Evolutionary conservation across 2,113 vertebrate species (phyloP).

Genomic region (Uria aalge): DNA sequence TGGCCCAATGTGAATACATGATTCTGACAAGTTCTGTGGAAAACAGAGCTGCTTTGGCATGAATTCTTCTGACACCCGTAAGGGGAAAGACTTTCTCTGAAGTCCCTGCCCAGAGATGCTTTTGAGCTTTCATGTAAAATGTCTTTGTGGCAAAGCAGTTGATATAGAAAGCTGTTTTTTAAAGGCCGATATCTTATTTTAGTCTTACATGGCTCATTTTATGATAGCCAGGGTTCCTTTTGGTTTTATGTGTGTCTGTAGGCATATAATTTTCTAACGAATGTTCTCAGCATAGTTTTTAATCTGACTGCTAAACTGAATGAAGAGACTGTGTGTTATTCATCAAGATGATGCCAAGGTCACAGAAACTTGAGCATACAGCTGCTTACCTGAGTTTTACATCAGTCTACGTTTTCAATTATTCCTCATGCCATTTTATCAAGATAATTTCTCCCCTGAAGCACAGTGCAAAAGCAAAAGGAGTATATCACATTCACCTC

Average conservation of each 20-base stretch:
- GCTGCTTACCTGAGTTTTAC: not conserved
- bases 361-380: not conserved
- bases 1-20: not conserved
- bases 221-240: not conserved
- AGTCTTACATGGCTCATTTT: not conserved
- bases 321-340: not conserved
- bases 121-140: not conserved
- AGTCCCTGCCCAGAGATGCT: not conserved
- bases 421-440: not conserved
- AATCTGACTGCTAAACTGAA: not conserved
- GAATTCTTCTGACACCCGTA: not conserved
- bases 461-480: not conserved
- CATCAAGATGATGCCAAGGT: not conserved
- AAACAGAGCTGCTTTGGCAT: not conserved
- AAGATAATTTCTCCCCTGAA: not conserved
- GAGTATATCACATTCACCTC: not conserved
- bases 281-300: not conserved
- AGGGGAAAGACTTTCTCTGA: not conserved
- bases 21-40: not conserved
- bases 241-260: not conserved
- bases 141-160: not conserved
- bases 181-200: not conserved
- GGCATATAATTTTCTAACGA: not conserved
- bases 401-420: not conserved
- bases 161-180: not conserved